Evolutionary conservation across 2,888 invertebrate species (phyloP), one percentile per base, ranked within the genome.

Genomic region (Cryptus armator): DNA sequence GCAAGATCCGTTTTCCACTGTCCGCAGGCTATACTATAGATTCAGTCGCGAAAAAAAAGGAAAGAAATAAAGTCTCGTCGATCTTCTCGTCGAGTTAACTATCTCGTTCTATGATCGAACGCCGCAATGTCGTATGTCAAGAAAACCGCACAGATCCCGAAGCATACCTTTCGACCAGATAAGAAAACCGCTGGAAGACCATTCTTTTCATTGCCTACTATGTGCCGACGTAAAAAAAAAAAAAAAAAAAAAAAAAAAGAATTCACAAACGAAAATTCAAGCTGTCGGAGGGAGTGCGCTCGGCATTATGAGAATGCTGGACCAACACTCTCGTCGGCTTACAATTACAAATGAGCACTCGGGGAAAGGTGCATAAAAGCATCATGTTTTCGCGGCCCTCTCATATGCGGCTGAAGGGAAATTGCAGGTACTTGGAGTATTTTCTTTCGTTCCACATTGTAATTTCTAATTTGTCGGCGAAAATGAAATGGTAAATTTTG

Each of bases 81-180:
- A 48, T 68, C 43, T 24, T 24, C 46, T 44, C 43, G 67, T 10
- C 14, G 44, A 19, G 43, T 43, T 56, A 46, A 74, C 56, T 66
- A 83, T 83, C 83, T 79, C 53, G 44, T 24, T 74, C 43, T 32
- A 53, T 44, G 83, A 83, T 83, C 83, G 68, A 74, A n/a, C 66
- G 67, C 74, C 59, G 62, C 62, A 75, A 16, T 83, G 83, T 83
- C 72, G 72, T 71, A 67, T 59, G 16, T 67, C 43, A 37, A 48
- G 19, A 53, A 72, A 74, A 83, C 78, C 78, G 67, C 72, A 59
- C 56, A 68, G 72, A 83, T 83, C 78, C 43, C 24, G 48, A 6
- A 43, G 46, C 16, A 16, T 43, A 37, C 66, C 51, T 66, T 44
- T 53, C 51, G 66, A 24, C 51, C 66, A 76, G 76, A 76, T 76